Base-by-base conservation (phyloP, 2,797 vertebrate species). In the Lagodon rhomboides region DNA sequence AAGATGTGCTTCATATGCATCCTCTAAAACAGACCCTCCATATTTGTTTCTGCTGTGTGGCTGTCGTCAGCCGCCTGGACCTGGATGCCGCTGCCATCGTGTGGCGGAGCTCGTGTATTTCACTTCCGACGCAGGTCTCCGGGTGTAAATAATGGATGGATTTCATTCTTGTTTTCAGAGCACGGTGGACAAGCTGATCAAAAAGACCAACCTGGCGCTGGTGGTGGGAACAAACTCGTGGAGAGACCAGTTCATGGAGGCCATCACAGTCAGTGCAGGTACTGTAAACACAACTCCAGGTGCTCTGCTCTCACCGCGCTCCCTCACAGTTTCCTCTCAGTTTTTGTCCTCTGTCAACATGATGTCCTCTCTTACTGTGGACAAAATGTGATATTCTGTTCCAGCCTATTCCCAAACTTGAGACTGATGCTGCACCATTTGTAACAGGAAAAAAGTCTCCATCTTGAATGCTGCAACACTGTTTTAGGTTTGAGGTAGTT, bases 221-320 rank as follows among this genome's bases (percentile, higher is more conserved):
- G 98, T 99, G 89, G 98, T 99, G 92, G 98, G 98, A 77, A 99
- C 98, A 12, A 97, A 99, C 94, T 99, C 98, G 68, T 99, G 98
- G 98, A 97, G 97, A 91, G 98, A 99, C 85, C 98, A 99, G 94
- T 99, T 99, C 93, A 92, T 99, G 98, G 98, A 99, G 94, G 98
- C 98, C 86, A 99, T 99, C 76, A 99, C 98, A 23, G 98, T 99
- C 95, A 99, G 98, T 3, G 97, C 98, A 96, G 98, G 98, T 99
- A 95, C 90, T 85, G 75, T 75, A 16, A 34, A 49, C 20, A 22
- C n/a, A 50, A 12, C 54, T 65, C n/a, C 23, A 46, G 25, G 50
- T 74, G 46, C 43, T 38, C 66, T 15, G 15, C 18, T 68, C 49
- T 20, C n/a, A n/a, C n/a, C n/a, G n/a, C n/a, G n/a, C n/a, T n/a